These are phyloP conservation scores for Tenualosa ilisha DNA, from an alignment of 2,797 vertebrate species.

Conservation along the genomic window DNA sequence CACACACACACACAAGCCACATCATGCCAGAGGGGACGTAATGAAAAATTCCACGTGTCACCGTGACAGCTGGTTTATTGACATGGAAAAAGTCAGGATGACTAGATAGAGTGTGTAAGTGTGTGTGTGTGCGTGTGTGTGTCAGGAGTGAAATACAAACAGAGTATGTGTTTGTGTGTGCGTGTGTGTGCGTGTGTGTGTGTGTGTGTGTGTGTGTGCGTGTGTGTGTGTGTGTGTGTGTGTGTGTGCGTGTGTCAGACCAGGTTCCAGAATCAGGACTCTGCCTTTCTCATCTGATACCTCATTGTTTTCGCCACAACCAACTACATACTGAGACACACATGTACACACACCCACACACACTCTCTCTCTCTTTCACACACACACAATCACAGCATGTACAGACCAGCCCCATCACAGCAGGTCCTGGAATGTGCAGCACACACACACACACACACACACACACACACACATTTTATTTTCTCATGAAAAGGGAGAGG, in stretches of 20 bases:
- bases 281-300: not conserved
- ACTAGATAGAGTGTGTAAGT: slow-evolving; percentile 19
- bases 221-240: not conserved
- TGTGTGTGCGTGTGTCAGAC: not conserved
- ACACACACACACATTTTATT: not conserved
- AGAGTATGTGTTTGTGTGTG: not conserved
- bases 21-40: slow-evolving; percentile 59
- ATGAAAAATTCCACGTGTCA: slow-evolving; percentile 70
- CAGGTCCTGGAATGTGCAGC: slow-evolving; percentile 22
- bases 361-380: slow-evolving; percentile 18
- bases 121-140: not conserved
- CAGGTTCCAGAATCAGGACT: not conserved
- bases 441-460: not conserved
- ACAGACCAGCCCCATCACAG: not conserved
- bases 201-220: not conserved
- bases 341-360: not conserved
- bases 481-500: not conserved
- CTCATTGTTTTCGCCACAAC: not conserved
- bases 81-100: slow-evolving; percentile 11
- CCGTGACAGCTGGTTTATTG: slow-evolving; percentile 23
- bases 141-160: not conserved
- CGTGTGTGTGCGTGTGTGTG: not conserved
- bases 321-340: not conserved
- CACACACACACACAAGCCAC: slow-evolving; percentile 13
- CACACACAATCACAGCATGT: slow-evolving; percentile 12